Percentiles rank a stretch among this genome's conserved stretches.
Conservation (phyloP, 2,113 vertebrate species). For the Odocoileus hemionus region DNA sequence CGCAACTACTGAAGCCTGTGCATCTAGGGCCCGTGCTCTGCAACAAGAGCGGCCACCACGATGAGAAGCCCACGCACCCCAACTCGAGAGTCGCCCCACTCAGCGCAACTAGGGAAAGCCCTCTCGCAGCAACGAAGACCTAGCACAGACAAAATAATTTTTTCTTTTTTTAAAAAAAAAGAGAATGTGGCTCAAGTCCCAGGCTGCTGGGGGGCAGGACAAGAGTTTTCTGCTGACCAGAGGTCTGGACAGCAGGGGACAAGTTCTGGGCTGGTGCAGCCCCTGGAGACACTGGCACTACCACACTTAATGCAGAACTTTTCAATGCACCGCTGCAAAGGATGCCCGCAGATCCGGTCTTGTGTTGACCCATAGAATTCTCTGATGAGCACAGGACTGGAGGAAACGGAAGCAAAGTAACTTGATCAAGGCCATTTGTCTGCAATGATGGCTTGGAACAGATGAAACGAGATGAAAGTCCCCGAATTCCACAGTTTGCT, state of each 20-base stretch:
- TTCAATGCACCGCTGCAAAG: rapidly evolving
- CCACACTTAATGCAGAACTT: background rate
- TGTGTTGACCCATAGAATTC: background rate
- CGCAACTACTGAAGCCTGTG: background rate
- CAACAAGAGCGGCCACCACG: background rate
- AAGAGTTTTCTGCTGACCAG: background rate
- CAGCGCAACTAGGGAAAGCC: background rate
- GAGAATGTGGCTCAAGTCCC: background rate
- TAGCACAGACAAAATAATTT: background rate
- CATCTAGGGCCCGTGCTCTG: background rate
- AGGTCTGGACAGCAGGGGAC: background rate
- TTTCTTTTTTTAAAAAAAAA: background rate
- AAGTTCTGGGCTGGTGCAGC: background rate
- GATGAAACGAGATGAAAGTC: slow-evolving; percentile 53
- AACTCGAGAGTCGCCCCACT: background rate
- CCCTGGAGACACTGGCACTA: background rate
- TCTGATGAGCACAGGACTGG: background rate
- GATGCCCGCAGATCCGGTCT: rapidly evolving
- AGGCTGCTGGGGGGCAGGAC: rapidly evolving
- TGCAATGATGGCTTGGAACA: background rate
- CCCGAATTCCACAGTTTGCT: slow-evolving; percentile 20
- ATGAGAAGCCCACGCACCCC: background rate
- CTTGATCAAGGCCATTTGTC: background rate
- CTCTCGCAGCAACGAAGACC: background rate
- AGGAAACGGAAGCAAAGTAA: background rate